These are phyloP conservation scores for Pterostichus niger DNA, from an alignment of 2,888 invertebrate species.

Conservation along the genomic window DNA sequence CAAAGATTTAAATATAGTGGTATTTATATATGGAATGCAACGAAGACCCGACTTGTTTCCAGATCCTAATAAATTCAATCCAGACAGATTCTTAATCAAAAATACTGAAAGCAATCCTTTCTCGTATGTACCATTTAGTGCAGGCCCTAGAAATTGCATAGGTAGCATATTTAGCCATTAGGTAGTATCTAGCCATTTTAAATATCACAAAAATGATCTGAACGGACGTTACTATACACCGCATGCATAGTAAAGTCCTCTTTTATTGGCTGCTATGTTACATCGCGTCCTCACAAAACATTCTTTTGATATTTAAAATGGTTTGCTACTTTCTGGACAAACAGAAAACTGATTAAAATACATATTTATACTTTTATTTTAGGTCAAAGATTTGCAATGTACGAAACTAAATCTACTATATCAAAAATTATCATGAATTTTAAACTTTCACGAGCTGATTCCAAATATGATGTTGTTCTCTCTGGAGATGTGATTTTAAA, in stretches of 20 bases:
- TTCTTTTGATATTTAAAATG: too few species aligned
- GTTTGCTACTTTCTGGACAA: too few species aligned
- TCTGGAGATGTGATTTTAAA: slow-evolving; percentile 37
- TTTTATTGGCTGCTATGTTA: too few species aligned
- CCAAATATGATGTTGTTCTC: slow-evolving; percentile 27
- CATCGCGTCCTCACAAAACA: too few species aligned
- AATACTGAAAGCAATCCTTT: slow-evolving; percentile 71
- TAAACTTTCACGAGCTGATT: slow-evolving; percentile 18
- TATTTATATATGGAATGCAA: slow-evolving; percentile 70
- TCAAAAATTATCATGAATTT: slow-evolving; percentile 30
- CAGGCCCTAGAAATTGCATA: slow-evolving; percentile 73
- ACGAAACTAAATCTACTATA: slow-evolving; percentile 32
- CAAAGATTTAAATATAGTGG: slow-evolving; percentile 67
- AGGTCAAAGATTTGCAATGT: slow-evolving; percentile 54
- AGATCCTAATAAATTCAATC: slow-evolving; percentile 72
- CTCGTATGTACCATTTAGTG: slow-evolving; percentile 73
- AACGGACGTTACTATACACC: too few species aligned
- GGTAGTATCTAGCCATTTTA: too few species aligned
- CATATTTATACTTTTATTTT: background rate
- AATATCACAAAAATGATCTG: too few species aligned
- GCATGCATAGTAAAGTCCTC: too few species aligned
- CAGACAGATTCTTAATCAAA: slow-evolving; percentile 73
- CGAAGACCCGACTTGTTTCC: slow-evolving; percentile 71
- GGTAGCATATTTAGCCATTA: slow-evolving; percentile 70
- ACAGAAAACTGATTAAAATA: background rate